Evolutionary conservation across 1,140 invertebrate species (phyloP), one percentile per base, ranked within the genome.

Genomic region (Mercenaria mercenaria): DNA sequence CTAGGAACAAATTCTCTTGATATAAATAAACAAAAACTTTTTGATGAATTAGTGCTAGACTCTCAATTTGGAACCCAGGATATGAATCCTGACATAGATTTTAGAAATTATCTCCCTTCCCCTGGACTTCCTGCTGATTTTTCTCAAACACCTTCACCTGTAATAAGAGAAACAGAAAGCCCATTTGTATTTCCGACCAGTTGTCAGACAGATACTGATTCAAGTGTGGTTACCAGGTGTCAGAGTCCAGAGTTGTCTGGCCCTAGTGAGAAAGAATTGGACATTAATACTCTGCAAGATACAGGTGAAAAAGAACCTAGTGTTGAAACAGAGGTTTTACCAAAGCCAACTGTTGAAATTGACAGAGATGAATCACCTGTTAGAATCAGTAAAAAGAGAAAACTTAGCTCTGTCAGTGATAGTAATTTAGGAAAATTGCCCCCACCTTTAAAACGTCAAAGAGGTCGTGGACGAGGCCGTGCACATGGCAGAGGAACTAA

Each of bases 61-160:
- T 79, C 47, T 79, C 76, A 79, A 41, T 76, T 34, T 76, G 26
- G 41, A 10, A 29, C 41, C 29, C 72, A 76, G 32, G 43, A 56
- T n/a, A 79, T 56, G 43, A 37, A 79, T 56, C 43, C 43, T n/a
- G 76, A 79, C n/a, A 79, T 79, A 32, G 76, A 79, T 56, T 52
- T 79, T 23, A 32, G 50, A 26, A 52, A 37, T 15, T 79, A 79
- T 56, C 47, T 79, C 2, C 76, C 76, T 52, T 56, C 47, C 15
- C 43, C 20, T 1, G 50, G 29, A 37, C 26, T 79, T 34, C 76
- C 43, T 56, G 26, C 76, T 29, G 76, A 56, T 20, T 59, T 79
- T 39, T 13, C 15, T 32, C 18, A 6, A 2, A 39, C 34, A 20
- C 67, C 67, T 2, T 72, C 67, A 39, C 34, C 37, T 29, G 6